Conservation (phyloP, 1,140 invertebrate species). For the Gryllus bimaculatus region DNA sequence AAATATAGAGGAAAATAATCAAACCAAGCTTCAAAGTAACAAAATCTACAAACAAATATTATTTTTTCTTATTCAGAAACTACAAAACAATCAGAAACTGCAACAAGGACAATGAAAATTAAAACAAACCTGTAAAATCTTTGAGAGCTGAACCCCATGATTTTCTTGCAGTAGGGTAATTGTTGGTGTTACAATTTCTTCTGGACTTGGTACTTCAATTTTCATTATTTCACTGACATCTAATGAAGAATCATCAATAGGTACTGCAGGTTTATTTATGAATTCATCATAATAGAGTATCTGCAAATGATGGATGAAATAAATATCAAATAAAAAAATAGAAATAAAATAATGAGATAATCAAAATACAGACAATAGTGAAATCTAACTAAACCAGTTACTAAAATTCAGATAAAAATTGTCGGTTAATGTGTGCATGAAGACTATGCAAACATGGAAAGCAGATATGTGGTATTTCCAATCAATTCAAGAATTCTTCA, state of each 20-base stretch:
- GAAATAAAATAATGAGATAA: not conserved
- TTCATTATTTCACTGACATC: not conserved
- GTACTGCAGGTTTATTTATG: not conserved
- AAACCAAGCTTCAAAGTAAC: no score
- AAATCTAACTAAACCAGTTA: no score
- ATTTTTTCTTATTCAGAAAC: no score
- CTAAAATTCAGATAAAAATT: no score
- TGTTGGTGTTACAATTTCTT: not conserved
- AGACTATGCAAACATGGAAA: no score
- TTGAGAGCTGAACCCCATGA: not conserved
- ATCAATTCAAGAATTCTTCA: no score
- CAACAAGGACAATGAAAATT: not conserved
- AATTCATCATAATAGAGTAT: conserved; percentile 12
- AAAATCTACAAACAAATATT: no score
- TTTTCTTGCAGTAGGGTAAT: no score
- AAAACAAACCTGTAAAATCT: not conserved
- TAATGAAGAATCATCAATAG: not conserved
- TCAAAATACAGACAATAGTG: no score
- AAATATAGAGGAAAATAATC: no score
- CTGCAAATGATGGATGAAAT: not conserved
- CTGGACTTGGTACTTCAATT: not conserved
- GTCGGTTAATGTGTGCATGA: no score
- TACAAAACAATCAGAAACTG: not conserved
- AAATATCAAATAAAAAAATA: not conserved
- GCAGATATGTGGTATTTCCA: no score